Evolutionary conservation across 2,113 vertebrate species (phyloP).

Genomic region (Jacana jacana): DNA sequence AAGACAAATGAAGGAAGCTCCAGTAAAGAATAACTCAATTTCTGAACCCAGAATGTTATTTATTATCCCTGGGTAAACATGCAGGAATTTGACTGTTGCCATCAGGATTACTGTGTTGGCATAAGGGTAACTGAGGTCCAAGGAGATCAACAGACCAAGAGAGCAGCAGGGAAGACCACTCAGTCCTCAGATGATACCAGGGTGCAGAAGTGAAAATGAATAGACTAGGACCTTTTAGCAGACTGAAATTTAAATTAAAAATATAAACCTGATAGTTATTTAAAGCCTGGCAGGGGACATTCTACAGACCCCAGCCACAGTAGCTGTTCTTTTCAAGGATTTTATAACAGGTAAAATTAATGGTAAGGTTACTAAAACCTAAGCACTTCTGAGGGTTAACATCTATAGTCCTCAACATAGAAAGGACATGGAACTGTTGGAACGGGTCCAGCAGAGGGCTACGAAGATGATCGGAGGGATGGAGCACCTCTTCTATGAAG

Average conservation of each 20-base stretch:
- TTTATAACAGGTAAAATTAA: not conserved
- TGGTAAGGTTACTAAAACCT: not conserved
- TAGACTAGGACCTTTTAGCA: not conserved
- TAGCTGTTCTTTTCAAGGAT: not conserved
- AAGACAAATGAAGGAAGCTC: not conserved
- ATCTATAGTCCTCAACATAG: not conserved
- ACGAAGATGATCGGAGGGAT: no score
- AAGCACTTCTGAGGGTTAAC: not conserved
- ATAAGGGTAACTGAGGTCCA: not conserved
- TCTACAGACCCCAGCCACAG: not conserved
- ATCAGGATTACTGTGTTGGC: not conserved
- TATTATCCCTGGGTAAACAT: not conserved
- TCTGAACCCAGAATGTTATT: not conserved
- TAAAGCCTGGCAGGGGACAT: not conserved
- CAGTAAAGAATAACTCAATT: not conserved
- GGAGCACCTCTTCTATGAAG: no score
- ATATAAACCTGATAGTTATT: not conserved
- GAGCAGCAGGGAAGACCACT: not conserved
- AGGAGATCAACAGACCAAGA: not conserved
- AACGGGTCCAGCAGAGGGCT: no score
- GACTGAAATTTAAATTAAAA: not conserved
- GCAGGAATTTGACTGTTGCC: not conserved
- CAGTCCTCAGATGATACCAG: accelerated
- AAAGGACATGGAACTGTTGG: no score
- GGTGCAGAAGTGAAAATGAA: not conserved